A percentile compares a stretch with the other conserved stretches of the same genome.
phyloP scores from a whole-genome alignment of 2,797 vertebrate species.

The Molossus alvarezi region DNA sequence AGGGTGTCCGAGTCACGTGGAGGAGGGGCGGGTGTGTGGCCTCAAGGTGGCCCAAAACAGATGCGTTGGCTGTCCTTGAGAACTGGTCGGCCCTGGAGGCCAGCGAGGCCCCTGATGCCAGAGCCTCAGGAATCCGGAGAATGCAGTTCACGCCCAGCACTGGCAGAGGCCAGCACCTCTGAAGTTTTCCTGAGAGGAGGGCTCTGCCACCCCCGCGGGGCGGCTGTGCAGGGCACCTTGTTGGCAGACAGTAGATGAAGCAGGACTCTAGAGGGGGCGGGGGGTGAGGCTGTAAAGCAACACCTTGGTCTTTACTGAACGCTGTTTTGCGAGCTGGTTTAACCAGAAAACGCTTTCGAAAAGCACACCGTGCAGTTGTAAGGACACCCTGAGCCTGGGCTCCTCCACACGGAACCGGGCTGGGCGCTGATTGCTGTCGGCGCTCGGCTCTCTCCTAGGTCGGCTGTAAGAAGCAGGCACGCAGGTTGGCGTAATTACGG shows the following conservation, averaged over 20 bases:
- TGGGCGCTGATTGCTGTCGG: neutral
- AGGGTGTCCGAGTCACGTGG: accelerated
- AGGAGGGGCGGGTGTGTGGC: accelerated
- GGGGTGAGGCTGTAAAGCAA: neutral
- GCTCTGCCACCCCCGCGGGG: neutral
- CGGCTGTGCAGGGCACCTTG: accelerated
- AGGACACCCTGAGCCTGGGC: neutral
- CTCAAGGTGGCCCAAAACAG: neutral
- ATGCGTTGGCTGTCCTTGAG: neutral
- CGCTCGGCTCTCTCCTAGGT: neutral
- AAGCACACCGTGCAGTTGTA: neutral
- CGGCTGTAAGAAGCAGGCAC: neutral
- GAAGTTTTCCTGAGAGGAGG: neutral
- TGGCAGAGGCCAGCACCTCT: accelerated
- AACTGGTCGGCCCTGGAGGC: accelerated
- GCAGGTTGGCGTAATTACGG: neutral
- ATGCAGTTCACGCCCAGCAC: accelerated
- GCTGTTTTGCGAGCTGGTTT: neutral
- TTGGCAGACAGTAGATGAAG: neutral
- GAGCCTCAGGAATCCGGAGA: neutral
- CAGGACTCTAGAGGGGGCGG: accelerated
- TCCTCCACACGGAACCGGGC: neutral
- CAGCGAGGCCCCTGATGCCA: accelerated
- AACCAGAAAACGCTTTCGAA: neutral
- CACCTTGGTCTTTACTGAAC: neutral